Evolutionary conservation across 2,888 invertebrate genomes (phyloP).

Genomic region (Euproctis similis): DNA sequence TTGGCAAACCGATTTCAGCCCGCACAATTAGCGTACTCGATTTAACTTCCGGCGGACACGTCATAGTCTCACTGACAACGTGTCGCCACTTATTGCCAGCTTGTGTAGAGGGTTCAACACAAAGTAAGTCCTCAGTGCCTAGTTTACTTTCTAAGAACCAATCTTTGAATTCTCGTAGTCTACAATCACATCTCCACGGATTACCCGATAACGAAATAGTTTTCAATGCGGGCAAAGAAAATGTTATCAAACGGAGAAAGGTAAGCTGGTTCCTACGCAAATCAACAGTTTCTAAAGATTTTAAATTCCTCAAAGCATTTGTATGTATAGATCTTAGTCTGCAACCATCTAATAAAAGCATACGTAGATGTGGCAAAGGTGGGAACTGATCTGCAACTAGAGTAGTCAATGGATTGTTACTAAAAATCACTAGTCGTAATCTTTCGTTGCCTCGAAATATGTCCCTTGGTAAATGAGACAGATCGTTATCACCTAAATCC

Average conservation of each 20-base stretch:
- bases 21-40: constrained; percentile 77
- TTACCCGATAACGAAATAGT: constrained; percentile 88
- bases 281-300: constrained; percentile 84
- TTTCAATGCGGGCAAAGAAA: constrained; percentile 85
- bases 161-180: constrained; percentile 86
- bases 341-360: constrained; percentile 87
- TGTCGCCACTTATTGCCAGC: constrained; percentile 85
- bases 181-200: constrained; percentile 94
- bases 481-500: constrained; percentile 88
- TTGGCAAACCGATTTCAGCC: constrained; percentile 88
- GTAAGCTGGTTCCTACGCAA: constrained; percentile 87
- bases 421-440: constrained; percentile 84
- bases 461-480: constrained; percentile 82
- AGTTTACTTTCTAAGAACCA: constrained; percentile 89
- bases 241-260: constrained; percentile 73
- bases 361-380: constrained; percentile 84
- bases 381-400: constrained; percentile 88
- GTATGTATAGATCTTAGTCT: constrained; percentile 83
- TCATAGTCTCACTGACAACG: constrained; percentile 84
- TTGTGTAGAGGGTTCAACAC: constrained; percentile 82
- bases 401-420: constrained; percentile 86
- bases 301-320: constrained; percentile 84
- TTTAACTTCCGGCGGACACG: constrained; percentile 86
- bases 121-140: constrained; percentile 83
- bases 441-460: constrained; percentile 91